phyloP scores from a whole-genome alignment of 2,797 vertebrate species.

The Chromobotia macracanthus region DNA sequence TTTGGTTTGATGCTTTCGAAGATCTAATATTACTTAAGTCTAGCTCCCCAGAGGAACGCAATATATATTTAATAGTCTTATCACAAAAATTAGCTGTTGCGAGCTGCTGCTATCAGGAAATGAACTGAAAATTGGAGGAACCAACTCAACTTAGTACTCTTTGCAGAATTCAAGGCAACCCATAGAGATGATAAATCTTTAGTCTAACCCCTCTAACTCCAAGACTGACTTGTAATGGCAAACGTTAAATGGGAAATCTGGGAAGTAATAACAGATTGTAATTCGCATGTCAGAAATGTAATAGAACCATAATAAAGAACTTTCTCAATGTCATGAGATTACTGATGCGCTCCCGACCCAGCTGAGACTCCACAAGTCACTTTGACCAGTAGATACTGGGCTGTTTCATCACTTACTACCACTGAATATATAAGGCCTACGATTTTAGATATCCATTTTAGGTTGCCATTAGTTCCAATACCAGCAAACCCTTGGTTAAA shows the following conservation, averaged over 20 bases:
- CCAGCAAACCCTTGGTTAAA: conserved; percentile 55
- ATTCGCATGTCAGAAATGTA: conserved; percentile 70
- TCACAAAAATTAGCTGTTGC: conserved; percentile 59
- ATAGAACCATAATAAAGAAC: conserved; percentile 63
- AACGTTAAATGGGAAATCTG: conserved; percentile 69
- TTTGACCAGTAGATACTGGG: neutral
- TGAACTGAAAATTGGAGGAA: conserved; percentile 64
- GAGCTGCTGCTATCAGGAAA: neutral
- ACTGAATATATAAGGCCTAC: neutral
- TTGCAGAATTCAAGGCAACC: conserved; percentile 1
- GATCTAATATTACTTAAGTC: conserved; percentile 72
- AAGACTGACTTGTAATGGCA: conserved; percentile 64
- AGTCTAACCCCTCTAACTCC: conserved; percentile 57
- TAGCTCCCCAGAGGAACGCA: conserved; percentile 70
- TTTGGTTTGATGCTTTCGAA: conserved; percentile 67
- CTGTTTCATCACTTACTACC: neutral
- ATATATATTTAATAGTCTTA: conserved; percentile 74
- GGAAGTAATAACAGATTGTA: conserved; percentile 71
- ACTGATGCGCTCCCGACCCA: neutral
- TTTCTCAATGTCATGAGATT: conserved; percentile 16
- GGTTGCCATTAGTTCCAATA: neutral
- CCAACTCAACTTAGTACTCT: conserved; percentile 54
- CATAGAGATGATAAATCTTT: conserved; percentile 67
- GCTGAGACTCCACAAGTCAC: neutral
- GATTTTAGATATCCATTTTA: neutral